These are phyloP conservation scores for Struthio camelus DNA, from an alignment of 2,113 vertebrate species.

Conservation along the genomic window DNA sequence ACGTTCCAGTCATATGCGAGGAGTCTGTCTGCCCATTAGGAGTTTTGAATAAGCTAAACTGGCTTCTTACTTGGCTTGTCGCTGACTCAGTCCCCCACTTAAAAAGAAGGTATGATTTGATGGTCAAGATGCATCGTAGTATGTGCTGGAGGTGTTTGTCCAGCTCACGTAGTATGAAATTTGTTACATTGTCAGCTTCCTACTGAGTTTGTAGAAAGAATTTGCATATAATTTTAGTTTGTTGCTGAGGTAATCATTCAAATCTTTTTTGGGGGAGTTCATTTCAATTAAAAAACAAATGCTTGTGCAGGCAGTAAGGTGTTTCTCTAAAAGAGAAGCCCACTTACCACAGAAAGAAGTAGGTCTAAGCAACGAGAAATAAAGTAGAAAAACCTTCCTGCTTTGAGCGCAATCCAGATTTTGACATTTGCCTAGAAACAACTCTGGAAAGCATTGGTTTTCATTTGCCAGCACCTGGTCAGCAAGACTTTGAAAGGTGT, in stretches of 20 bases:
- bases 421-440: constrained; percentile 17
- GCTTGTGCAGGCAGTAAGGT: background rate
- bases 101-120: background rate
- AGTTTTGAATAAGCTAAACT: background rate
- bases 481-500: background rate
- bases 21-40: background rate
- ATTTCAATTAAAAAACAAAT: background rate
- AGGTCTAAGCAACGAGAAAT: background rate
- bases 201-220: background rate
- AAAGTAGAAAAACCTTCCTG: background rate
- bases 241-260: background rate
- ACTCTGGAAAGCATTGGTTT: constrained; percentile 16
- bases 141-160: background rate
- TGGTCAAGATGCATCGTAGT: background rate
- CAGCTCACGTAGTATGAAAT: background rate
- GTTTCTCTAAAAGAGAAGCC: background rate
- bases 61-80: background rate
- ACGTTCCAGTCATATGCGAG: background rate
- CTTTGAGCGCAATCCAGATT: background rate
- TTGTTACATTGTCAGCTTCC: background rate
- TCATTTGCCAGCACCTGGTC: constrained; percentile 45
- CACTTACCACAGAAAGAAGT: background rate
- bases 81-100: background rate
- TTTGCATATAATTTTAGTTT: background rate
- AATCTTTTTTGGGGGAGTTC: background rate